Evolutionary conservation across 2,113 vertebrate species (phyloP), one percentile per base, ranked within the genome.

Genomic region (Zeus faber): DNA sequence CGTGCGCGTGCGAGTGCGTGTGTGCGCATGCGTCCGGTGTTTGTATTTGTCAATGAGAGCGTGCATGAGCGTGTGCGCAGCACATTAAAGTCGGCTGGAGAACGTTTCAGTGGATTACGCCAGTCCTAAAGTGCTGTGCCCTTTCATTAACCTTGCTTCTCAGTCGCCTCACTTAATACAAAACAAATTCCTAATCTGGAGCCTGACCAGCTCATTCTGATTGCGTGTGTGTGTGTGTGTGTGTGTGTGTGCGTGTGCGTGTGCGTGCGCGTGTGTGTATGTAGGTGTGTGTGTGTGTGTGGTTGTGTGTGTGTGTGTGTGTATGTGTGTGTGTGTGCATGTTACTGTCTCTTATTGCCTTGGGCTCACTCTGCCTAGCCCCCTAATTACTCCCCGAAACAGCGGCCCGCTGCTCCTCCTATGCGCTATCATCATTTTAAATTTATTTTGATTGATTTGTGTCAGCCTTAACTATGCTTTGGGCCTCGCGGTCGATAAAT

Each of bases 391-490:
- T 87, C 76, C 77, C 67, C 50, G 59, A 86, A 88, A 86, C 87
- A 80, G 85, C 58, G 71, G 24, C 66, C 63, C 67, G 45, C 27
- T 14, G 69, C 65, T 77, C 62, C 73, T 83, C 81, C 88, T 89
- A 89, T 76, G 81, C 67, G 88, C 68, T 88, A 93, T 91, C 88
- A 93, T 91, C 89, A 86, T 92, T 91, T 93, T 91, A 93, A 93
- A 91, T 92, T 89, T 90, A 92, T 93, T 93, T 93, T 92, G 92
- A 95, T 95, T 95, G 93, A 97, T 95, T 90, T 87, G 82, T 92
- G 93, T 93, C 93, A 93, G 82, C 90, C 91, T 94, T 91, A 95
- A 96, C 93, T 95, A 93, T 91, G 88, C 89, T 95, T 89, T 87
- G 86, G 86, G 88, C 85, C 35, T 84, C 33, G 85, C 57, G 92